Conservation (phyloP, 1,140 invertebrate genomes). For the Calliphora vicina region DNA sequence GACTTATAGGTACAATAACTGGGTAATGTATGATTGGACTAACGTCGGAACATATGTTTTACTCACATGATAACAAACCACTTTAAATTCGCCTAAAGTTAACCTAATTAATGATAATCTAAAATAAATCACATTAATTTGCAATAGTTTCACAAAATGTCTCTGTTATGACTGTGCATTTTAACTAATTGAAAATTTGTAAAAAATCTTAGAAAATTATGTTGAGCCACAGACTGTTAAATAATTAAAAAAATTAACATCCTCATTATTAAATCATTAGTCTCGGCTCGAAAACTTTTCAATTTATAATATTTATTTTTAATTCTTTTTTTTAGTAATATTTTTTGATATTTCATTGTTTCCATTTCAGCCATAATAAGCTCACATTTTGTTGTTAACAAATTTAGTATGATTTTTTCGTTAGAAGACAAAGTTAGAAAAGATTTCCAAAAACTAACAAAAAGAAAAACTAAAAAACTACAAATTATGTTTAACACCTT, state of each 20-base stretch:
- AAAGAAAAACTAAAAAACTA: background rate
- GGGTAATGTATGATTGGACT: no score
- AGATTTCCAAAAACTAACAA: background rate
- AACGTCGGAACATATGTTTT: no score
- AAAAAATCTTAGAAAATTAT: background rate
- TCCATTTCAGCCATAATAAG: background rate
- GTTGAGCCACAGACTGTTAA: background rate
- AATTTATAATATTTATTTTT: background rate
- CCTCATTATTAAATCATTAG: constrained; percentile 27
- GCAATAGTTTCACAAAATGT: no score
- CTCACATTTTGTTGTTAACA: background rate
- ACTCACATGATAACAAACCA: no score
- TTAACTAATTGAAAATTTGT: background rate
- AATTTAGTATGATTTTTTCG: background rate
- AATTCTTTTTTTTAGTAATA: background rate
- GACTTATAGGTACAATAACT: no score
- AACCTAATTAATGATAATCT: no score
- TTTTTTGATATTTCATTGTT: background rate
- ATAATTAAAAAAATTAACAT: background rate
- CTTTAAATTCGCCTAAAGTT: no score
- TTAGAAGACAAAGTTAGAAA: background rate
- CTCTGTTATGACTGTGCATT: no score
- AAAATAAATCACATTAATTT: no score
- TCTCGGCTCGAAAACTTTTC: background rate
- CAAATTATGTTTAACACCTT: constrained; percentile 28